Evolutionary conservation across 2,113 vertebrate genomes (phyloP).

Genomic region (Ahaetulla prasina): DNA sequence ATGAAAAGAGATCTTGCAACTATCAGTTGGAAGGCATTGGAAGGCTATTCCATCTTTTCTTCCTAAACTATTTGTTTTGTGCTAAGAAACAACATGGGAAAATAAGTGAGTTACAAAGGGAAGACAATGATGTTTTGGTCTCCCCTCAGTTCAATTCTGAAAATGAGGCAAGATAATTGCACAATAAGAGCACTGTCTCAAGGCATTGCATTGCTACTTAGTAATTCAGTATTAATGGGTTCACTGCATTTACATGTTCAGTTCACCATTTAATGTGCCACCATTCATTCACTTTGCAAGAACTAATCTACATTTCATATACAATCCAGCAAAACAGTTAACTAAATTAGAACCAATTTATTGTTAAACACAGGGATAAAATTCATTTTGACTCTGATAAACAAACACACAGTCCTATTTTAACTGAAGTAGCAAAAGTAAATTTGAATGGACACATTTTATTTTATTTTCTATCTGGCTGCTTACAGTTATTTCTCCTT

Average conservation of each 20-base stretch:
- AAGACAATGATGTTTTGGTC: background rate
- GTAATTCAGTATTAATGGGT: background rate
- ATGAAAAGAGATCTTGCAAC: background rate
- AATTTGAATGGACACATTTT: background rate
- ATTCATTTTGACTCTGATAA: background rate
- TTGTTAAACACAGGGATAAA: background rate
- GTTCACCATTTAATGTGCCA: background rate
- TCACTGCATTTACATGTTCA: background rate
- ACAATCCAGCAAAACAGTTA: background rate
- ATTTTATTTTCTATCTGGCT: background rate
- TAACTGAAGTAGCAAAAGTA: background rate
- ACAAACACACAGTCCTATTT: background rate
- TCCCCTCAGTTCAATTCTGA: background rate
- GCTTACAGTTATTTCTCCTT: constrained; percentile 13
- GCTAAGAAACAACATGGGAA: background rate
- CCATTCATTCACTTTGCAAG: background rate
- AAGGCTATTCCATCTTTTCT: background rate
- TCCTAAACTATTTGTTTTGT: background rate
- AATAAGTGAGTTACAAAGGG: background rate
- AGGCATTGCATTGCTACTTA: background rate
- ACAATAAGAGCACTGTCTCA: background rate
- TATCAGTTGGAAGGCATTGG: background rate
- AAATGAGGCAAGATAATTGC: background rate
- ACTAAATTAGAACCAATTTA: background rate
- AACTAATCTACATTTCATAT: background rate